phyloP scores from a whole-genome alignment of 2,797 vertebrate genomes.

The Chelon auratus region DNA sequence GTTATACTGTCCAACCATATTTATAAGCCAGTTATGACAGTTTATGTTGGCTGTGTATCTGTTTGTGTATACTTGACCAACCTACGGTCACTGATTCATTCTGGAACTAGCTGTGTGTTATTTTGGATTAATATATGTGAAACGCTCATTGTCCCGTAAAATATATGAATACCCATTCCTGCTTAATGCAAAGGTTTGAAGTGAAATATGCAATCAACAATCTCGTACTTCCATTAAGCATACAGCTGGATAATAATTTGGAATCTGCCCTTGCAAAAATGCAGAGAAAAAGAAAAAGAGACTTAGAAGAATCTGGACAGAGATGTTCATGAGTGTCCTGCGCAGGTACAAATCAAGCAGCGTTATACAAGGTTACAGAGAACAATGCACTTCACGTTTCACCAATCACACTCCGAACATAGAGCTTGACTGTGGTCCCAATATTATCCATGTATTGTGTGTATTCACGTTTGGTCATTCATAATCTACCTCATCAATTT shows the following conservation, averaged over 20 bases:
- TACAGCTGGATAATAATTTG: conserved; percentile 5
- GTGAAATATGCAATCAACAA: not conserved
- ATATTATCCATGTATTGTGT: too few species aligned
- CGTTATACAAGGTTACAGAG: conserved; percentile 21
- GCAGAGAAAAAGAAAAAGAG: conserved; percentile 8
- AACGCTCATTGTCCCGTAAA: not conserved
- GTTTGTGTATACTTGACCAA: not conserved
- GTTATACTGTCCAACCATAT: too few species aligned
- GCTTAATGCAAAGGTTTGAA: not conserved
- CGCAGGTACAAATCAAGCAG: conserved; percentile 34
- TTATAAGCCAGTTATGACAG: not conserved
- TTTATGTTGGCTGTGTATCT: not conserved
- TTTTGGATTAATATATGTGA: not conserved
- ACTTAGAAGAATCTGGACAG: conserved; percentile 2
- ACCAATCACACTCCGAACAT: conserved; percentile 3
- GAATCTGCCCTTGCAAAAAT: not conserved
- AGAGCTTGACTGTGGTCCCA: not conserved
- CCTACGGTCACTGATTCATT: not conserved
- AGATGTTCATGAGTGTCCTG: conserved; percentile 30
- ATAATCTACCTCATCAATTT: not conserved
- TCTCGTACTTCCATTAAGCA: not conserved
- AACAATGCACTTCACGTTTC: conserved; percentile 31
- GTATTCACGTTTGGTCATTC: not conserved
- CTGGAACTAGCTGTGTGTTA: not conserved
- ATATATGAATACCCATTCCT: not conserved